Evolutionary conservation across 2,888 invertebrate genomes (phyloP).

Genomic region (Mimas tiliae): DNA sequence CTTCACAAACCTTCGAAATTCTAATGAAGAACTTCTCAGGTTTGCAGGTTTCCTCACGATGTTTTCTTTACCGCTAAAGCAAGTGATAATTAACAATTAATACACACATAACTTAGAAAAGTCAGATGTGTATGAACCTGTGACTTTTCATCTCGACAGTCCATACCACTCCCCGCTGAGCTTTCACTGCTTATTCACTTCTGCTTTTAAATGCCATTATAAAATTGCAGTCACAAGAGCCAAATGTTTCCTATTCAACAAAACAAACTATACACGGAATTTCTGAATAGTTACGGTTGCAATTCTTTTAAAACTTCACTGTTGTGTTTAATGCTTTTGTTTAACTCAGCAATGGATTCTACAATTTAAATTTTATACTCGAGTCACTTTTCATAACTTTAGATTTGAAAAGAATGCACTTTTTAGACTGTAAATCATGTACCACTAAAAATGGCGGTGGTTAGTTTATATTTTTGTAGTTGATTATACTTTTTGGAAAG

Average conservation of each 20-base stretch:
- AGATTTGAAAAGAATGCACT: slow-evolving; percentile 18
- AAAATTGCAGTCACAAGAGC: slow-evolving; percentile 1
- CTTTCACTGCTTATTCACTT: no score
- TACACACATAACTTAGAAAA: no score
- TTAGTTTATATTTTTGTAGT: background rate
- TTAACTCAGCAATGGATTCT: slow-evolving; percentile 39
- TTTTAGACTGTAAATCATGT: slow-evolving; percentile 1
- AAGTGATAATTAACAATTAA: no score
- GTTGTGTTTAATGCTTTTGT: slow-evolving; percentile 49
- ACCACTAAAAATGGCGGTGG: background rate
- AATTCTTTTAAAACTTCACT: slow-evolving; percentile 35
- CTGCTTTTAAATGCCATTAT: background rate
- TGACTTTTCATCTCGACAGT: no score
- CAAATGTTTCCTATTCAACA: slow-evolving; percentile 19
- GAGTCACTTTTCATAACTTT: slow-evolving; percentile 24
- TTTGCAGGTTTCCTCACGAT: no score
- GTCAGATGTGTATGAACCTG: no score
- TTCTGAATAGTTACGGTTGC: slow-evolving; percentile 25
- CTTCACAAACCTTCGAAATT: no score
- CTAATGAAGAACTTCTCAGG: no score
- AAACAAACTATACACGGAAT: slow-evolving; percentile 14
- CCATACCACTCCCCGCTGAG: no score
- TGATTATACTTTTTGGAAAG: background rate
- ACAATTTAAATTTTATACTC: slow-evolving; percentile 31
- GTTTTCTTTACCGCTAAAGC: no score